These are phyloP conservation scores for Homarus americanus DNA, from an alignment of 1,140 invertebrate species.

Conservation along the genomic window DNA sequence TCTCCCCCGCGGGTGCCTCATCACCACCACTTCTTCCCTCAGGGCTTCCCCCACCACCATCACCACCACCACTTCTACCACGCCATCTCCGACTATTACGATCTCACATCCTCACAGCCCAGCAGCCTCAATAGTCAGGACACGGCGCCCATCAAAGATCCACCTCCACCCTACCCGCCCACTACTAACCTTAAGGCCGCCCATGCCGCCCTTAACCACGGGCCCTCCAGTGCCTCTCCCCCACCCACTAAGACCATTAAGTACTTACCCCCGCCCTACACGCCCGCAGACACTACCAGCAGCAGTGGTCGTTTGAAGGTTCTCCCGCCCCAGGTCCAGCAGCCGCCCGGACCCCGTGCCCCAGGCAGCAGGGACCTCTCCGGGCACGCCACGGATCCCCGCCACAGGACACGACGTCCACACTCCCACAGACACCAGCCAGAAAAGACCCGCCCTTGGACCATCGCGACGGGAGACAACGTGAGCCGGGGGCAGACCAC, in stretches of 20 bases:
- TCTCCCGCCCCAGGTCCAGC: background rate
- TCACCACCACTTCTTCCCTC: constrained; percentile 43
- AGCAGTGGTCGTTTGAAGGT: background rate
- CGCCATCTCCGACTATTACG: constrained; percentile 19
- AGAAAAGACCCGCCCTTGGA: constrained; percentile 28
- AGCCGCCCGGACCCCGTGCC: too few relatives aligned
- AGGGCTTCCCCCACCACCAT: constrained; percentile 16
- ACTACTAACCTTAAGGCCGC: constrained; percentile 43
- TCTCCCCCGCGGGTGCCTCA: constrained; percentile 61
- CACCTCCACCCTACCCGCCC: constrained; percentile 52
- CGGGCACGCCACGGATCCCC: background rate
- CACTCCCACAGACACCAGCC: background rate
- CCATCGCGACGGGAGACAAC: background rate
- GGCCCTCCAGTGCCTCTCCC: constrained; percentile 72
- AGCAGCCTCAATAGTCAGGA: constrained; percentile 21
- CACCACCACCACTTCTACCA: constrained; percentile 29
- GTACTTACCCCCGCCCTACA: constrained; percentile 43
- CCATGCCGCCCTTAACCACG: constrained; percentile 71
- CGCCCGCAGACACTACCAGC: background rate
- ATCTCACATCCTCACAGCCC: constrained; percentile 40
- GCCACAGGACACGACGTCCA: constrained; percentile 35
- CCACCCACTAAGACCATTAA: constrained; percentile 62
- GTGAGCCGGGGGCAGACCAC: background rate
- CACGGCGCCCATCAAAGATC: constrained; percentile 33
- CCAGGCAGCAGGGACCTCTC: background rate